These are phyloP conservation scores for Hypocryptadius cinnamomeus DNA, from an alignment of 2,113 vertebrate genomes.

Conservation along the genomic window DNA sequence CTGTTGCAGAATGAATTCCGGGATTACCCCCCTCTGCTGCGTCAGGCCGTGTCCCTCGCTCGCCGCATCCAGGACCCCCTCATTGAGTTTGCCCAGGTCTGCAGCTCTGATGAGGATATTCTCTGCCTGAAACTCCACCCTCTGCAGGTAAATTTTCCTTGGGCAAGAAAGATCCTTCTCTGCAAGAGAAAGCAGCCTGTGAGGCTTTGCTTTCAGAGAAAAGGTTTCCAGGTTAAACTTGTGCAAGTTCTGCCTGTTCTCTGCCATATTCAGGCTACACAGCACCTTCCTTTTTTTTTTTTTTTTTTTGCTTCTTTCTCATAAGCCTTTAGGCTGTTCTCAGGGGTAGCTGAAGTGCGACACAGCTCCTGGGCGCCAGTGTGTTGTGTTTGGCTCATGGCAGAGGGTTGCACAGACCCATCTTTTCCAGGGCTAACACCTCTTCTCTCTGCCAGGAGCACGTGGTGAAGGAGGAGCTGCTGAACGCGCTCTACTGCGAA, in stretches of 20 bases:
- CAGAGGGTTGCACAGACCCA: not conserved
- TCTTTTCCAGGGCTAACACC: not conserved
- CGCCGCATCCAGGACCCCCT: constrained; percentile 95
- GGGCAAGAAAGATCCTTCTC: not conserved
- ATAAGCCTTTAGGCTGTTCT: not conserved
- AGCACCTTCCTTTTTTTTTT: not conserved
- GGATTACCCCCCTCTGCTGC: constrained; percentile 92
- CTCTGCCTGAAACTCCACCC: constrained; percentile 96
- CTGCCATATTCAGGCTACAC: not conserved
- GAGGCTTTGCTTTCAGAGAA: not conserved
- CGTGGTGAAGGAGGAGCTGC: constrained; percentile 93
- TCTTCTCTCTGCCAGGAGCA: constrained; percentile 79
- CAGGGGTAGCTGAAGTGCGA: not conserved
- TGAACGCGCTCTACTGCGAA: constrained; percentile 89
- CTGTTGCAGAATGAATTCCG: constrained; percentile 78
- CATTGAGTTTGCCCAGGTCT: constrained; percentile 95
- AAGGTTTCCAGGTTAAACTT: not conserved
- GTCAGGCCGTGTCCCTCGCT: constrained; percentile 93
- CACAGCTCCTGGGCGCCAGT: not conserved
- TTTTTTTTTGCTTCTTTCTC: not conserved
- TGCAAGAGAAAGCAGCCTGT: not conserved
- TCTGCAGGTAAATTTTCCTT: constrained; percentile 78
- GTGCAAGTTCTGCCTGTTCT: not conserved
- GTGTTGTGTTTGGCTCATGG: not conserved
- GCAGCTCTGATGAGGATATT: constrained; percentile 95